Evolutionary conservation across 2,113 vertebrate species (phyloP).

Genomic region (Tragelaphus strepsiceros): DNA sequence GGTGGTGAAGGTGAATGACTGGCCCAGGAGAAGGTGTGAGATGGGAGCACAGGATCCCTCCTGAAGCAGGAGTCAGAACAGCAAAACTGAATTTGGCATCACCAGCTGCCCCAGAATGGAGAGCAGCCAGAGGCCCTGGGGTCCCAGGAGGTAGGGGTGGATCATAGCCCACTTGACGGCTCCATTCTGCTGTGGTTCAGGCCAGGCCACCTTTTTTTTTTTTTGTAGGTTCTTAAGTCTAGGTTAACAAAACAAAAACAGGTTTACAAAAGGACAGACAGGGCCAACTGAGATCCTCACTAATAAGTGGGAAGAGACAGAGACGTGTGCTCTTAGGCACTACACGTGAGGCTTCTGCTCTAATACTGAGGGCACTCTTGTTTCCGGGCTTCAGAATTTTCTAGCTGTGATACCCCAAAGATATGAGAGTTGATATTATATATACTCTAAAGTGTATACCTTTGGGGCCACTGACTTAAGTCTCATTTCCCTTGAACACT

Average conservation of each 20-base stretch:
- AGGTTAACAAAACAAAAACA: not conserved
- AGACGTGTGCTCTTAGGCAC: not conserved
- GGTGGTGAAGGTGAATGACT: not conserved
- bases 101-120: not conserved
- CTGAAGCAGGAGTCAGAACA: not conserved
- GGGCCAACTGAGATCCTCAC: not conserved
- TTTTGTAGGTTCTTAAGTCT: not conserved
- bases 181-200: not conserved
- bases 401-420: not conserved
- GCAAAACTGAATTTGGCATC: not conserved
- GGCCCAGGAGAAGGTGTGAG: not conserved
- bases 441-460: not conserved
- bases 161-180: not conserved
- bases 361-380: not conserved
- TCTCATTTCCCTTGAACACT: not conserved
- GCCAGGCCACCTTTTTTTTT: not conserved
- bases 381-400: not conserved
- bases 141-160: fast-evolving
- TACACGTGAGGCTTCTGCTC: not conserved
- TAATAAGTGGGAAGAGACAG: not conserved
- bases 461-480: not conserved
- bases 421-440: not conserved
- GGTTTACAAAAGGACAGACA: not conserved
- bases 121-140: not conserved
- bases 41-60: not conserved